Conservation (phyloP, 2,113 vertebrate species). For the Micromys minutus region DNA sequence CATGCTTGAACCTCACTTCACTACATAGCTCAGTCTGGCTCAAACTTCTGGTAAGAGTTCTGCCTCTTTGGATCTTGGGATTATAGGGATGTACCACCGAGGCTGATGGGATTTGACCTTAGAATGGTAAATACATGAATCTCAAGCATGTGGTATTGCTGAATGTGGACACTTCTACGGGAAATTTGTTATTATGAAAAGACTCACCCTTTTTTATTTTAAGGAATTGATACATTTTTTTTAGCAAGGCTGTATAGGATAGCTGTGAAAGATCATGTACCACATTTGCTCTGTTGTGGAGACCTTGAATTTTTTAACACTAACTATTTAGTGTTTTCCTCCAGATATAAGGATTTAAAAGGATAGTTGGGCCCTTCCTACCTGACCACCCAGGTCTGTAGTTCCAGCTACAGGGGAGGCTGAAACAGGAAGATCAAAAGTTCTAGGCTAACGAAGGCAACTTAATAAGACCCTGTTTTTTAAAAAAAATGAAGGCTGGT, state of each 20-base stretch:
- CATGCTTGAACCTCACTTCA: neutral
- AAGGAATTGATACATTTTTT: neutral
- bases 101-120: neutral
- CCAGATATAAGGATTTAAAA: neutral
- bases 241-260: neutral
- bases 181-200: neutral
- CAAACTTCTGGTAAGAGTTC: neutral
- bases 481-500: neutral
- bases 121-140: neutral
- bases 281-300: slow-evolving; percentile 14
- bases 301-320: neutral
- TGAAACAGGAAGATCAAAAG: neutral
- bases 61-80: neutral
- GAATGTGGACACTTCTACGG: neutral
- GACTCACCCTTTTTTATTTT: neutral
- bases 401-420: neutral
- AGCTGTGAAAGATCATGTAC: neutral
- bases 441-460: neutral
- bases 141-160: neutral
- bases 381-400: neutral
- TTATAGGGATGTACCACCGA: neutral
- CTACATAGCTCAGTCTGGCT: no score
- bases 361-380: neutral
- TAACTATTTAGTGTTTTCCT: neutral
- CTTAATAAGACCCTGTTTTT: neutral